A percentile compares a stretch with the other conserved stretches of the same genome.
Evolutionary conservation across 2,797 vertebrate species (phyloP).

Genomic region (Pipistrellus kuhlii): DNA sequence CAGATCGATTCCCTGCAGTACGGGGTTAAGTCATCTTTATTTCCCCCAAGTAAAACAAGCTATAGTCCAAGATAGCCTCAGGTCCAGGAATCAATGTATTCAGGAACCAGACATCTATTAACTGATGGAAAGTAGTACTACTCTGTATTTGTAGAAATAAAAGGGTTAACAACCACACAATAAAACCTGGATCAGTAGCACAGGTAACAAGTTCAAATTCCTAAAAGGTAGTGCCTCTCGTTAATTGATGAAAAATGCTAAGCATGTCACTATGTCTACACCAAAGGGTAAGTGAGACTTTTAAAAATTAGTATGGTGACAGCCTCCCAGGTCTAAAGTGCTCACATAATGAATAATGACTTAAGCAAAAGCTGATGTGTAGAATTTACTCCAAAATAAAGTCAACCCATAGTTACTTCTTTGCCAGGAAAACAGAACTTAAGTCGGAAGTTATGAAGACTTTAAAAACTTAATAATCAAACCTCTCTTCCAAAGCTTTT

Average conservation of each 20-base stretch:
- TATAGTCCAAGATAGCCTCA: neutral
- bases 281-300: neutral
- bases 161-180: neutral
- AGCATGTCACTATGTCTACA: neutral
- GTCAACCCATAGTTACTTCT: neutral
- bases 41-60: slow-evolving; percentile 19
- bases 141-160: neutral
- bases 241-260: slow-evolving; percentile 12
- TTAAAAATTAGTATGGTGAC: neutral
- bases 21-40: neutral
- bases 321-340: neutral
- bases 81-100: neutral
- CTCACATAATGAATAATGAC: slow-evolving; percentile 29
- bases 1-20: neutral
- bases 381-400: slow-evolving; percentile 57
- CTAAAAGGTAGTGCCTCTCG: neutral
- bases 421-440: slow-evolving; percentile 38
- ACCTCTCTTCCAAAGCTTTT: slow-evolving; percentile 46
- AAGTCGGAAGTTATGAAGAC: slow-evolving; percentile 15
- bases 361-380: neutral
- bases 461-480: slow-evolving; percentile 40
- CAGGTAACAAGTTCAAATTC: neutral
- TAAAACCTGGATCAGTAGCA: neutral
- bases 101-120: neutral
- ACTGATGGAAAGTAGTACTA: neutral